Base-by-base conservation (phyloP, 2,797 vertebrate species). In the Phoebastria nigripes region DNA sequence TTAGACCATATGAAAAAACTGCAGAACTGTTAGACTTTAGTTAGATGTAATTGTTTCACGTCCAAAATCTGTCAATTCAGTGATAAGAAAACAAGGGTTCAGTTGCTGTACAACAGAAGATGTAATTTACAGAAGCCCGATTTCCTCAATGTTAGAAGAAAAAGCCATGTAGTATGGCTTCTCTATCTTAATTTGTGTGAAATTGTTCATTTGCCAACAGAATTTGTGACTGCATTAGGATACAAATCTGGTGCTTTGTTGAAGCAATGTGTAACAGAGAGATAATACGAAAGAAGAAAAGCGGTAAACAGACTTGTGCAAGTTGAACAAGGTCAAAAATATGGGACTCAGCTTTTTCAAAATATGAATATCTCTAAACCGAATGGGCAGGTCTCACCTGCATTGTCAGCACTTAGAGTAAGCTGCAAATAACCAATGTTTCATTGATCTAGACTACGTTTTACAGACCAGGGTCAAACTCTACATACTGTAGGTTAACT, bases 141-240 rank as follows among this genome's bases (percentile, higher is more conserved):
- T 89, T 93, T 87, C 47, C 18, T 73, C 16, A n/a, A 16, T 22
- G 26, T 77, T 80, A 73, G 52, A 39, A 79, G 42, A 82, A 94
- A 93, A 90, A 87, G 2, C 31, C 33, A 82, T 79, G 42, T 59
- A 82, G 67, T 85, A 52, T 37, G 31, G 37, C 22, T 94, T 69
- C 58, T 63, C 35, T 90, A 4, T 88, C 76, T 93, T 94, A 95
- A 95, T 91, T 90, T 92, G 51, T 93, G 58, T 96, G 78, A 92
- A 94, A 92, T 76, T 95, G 31, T 84, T 91, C 46, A 65, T 94
- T 90, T 95, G 39, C 52, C 51, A 79, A 44, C 39, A 87, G 67
- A 91, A 82, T 70, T 63, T 78, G 21, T 51, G 12, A 69, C 19
- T 76, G 18, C 3, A 18, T 84, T 77, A 42, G 80, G 73, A 76